Percentiles rank a stretch among this genome's conserved stretches.
Evolutionary conservation across 2,888 invertebrate genomes (phyloP).

Genomic region (Euplexia lucipara): DNA sequence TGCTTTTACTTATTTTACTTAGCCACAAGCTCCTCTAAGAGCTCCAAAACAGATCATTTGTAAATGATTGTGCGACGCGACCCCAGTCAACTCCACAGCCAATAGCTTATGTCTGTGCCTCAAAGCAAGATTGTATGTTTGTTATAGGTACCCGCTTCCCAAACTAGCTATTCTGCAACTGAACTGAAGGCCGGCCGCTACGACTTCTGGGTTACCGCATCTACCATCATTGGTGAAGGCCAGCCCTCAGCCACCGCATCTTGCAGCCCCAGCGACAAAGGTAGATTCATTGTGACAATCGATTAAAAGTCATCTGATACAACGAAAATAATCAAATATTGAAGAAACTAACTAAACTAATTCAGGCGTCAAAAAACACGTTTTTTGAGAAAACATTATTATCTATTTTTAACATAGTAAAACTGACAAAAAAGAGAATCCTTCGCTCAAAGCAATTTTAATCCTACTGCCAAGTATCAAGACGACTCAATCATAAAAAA

Average conservation of each 20-base stretch:
- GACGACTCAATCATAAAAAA: no score
- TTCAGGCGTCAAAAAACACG: no score
- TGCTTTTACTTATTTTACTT: no score
- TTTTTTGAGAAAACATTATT: not conserved
- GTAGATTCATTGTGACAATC: slow-evolving; percentile 80
- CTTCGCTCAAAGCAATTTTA: not conserved
- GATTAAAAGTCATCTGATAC: not conserved
- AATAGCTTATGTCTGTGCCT: no score
- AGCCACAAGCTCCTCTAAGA: no score
- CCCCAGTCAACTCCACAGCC: not conserved
- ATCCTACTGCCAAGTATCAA: not conserved
- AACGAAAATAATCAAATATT: not conserved
- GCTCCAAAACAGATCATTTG: not conserved
- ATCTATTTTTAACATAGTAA: no score
- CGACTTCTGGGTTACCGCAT: slow-evolving; percentile 98
- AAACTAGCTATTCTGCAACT: slow-evolving; percentile 96
- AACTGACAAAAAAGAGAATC: no score
- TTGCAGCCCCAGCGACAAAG: slow-evolving; percentile 95
- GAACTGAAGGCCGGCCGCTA: slow-evolving; percentile 96
- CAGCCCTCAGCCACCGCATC: slow-evolving; percentile 96
- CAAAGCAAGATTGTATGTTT: slow-evolving; percentile 1
- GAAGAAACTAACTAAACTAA: not conserved
- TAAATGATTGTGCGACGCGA: not conserved
- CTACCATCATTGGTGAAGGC: slow-evolving; percentile 98
- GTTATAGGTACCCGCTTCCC: slow-evolving; percentile 93